Base-by-base conservation (phyloP, 2,888 invertebrate genomes). In the Cacoxenus indagator region DNA sequence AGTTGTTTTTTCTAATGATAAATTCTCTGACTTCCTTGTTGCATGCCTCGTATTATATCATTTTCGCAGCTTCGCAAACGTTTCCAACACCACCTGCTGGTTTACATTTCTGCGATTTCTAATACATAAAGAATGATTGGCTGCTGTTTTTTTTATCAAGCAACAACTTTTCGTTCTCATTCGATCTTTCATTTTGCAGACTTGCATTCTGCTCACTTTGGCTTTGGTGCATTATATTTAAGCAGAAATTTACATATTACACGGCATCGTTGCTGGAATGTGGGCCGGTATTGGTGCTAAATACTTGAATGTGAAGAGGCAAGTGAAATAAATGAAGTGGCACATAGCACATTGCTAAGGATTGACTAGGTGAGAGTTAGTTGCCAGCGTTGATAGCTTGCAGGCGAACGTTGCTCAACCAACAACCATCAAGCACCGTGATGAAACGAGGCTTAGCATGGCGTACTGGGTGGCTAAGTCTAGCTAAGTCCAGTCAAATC, bases 91-190 rank as follows among this genome's bases (percentile, higher is more conserved):
- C 37, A 37, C 14, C 14, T 37, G 37, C 9, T 14, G 9, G 14
- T 37, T 54, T 14, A 54, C 65, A 71, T 70, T 75, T 75, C 73
- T 73, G 72, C 75, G 74, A 75, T 75, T 75, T 75, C 72, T 75
- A 75, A 75, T 75, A 75, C 75, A 75, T 75, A 75, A 75, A 72
- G 72, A 75, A 68, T 72, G 72, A 75, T 73, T 75, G 68, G 75
- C 43, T 62, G 62, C 14, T 45, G 14, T n/a, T n/a, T n/a, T n/a
- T 62, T 59, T 62, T 62, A 24, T 62, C 43, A 54, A 54, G 54
- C 54, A 54, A 6, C 24, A 54, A 22, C 24, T 54, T 62, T 43
- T 17, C 31, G 17, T 62, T 62, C 17, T 29, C 62, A 43, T 37
- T 62, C 24, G 8, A 17, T 55, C 14, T 55, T 55, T 55, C 17